Conservation (phyloP, 2,888 invertebrate species). For the Drosophila quasianomalipes region DNA sequence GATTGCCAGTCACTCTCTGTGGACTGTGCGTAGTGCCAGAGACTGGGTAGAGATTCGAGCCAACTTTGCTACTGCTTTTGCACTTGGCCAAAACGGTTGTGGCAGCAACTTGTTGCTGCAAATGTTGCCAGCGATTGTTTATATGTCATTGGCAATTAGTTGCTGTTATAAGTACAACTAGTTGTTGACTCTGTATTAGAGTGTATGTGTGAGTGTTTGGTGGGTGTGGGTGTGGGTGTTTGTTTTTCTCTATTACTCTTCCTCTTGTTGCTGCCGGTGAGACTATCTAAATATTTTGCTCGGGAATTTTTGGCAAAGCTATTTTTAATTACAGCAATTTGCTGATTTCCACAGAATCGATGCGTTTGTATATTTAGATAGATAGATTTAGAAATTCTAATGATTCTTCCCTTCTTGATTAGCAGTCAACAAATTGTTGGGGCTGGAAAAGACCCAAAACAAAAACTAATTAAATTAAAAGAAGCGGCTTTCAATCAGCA, state of each 20-base stretch:
- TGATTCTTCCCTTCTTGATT: constrained; percentile 27
- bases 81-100: constrained; percentile 60
- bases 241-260: constrained; percentile 32
- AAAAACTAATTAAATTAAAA: constrained; percentile 46
- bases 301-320: constrained; percentile 29
- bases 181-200: constrained; percentile 15
- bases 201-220: constrained; percentile 12
- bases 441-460: not conserved
- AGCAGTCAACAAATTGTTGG: constrained; percentile 1
- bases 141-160: constrained; percentile 80
- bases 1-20: constrained; percentile 57
- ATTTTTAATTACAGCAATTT: constrained; percentile 2
- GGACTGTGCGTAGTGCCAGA: constrained; percentile 13
- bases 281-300: constrained; percentile 57
- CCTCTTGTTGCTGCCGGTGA: constrained; percentile 15
- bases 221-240: constrained; percentile 14
- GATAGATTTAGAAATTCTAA: constrained; percentile 8
- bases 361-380: constrained; percentile 17
- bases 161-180: constrained; percentile 53
- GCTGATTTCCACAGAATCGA: constrained; percentile 33
- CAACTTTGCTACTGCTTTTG: constrained; percentile 46
- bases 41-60: constrained; percentile 47
- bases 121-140: constrained; percentile 64
- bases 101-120: constrained; percentile 53
- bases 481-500: not conserved